phyloP scores from a whole-genome alignment of 92 coral and sea anemone species.

The Porites cylindrica region DNA sequence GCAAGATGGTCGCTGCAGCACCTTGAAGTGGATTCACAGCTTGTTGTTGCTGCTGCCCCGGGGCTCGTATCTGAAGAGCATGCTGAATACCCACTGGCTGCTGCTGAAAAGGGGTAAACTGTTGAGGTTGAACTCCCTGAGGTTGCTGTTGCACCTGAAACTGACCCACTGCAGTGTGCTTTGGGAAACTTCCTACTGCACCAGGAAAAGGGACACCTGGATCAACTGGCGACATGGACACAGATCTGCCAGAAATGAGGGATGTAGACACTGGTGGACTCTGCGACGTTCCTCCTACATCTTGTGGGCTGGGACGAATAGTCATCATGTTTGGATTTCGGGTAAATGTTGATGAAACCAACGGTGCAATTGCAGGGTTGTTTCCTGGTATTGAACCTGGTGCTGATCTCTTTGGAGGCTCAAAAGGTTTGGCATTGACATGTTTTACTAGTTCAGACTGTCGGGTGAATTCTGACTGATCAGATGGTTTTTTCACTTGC shows the following conservation, averaged over 20 bases:
- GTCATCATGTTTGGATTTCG: conserved; percentile 74
- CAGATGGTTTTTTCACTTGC: conserved; percentile 66
- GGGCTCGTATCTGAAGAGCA: conserved; percentile 61
- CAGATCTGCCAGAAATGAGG: conserved; percentile 80
- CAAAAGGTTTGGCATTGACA: conserved; percentile 98
- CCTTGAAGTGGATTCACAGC: conserved; percentile 71
- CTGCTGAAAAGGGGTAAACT: conserved; percentile 91
- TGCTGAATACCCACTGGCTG: conserved; percentile 83
- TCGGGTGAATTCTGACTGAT: conserved; percentile 70
- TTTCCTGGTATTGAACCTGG: conserved; percentile 73
- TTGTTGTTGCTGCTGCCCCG: conserved; percentile 81
- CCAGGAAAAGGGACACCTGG: conserved; percentile 80
- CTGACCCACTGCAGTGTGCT: conserved; percentile 84
- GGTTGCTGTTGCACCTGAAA: conserved; percentile 87
- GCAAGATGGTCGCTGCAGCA: conserved; percentile 68
- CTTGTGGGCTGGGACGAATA: conserved; percentile 81
- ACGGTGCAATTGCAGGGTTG: conserved; percentile 63
- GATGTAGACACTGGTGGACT: conserved; percentile 89
- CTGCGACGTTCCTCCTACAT: conserved; percentile 80
- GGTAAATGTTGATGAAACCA: conserved; percentile 65
- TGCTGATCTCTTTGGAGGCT: conserved; percentile 94
- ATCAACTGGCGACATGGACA: conserved; percentile 94
- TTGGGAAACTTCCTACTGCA: conserved; percentile 82
- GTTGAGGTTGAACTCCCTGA: conserved; percentile 70
- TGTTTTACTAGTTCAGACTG: conserved; percentile 96